Evolutionary conservation across 1,140 invertebrate species (phyloP), one percentile per base, ranked within the genome.

Genomic region (Drosophila kanapiae): DNA sequence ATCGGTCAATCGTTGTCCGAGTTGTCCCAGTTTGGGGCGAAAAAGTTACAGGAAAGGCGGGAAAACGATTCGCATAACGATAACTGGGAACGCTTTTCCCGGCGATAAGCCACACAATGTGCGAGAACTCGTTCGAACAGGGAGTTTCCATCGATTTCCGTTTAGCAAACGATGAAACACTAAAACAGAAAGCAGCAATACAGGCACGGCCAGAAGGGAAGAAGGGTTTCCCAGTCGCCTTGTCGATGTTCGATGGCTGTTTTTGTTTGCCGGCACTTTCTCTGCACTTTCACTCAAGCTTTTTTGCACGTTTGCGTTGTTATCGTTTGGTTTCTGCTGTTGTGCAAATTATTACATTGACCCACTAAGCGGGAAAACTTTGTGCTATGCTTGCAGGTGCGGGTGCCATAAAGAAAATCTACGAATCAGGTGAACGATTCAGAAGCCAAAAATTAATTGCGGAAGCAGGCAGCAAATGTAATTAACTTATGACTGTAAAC

Each of bases 331-430:
- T 75, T 71, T 65, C 48, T 70, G 80, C 63, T 87, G 67, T 64
- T 80, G 68, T 83, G 74, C 80, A 84, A 90, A 87, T 90, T 87
- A 87, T 87, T 87, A 84, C 80, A 87, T 75, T 87, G 84, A 87
- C 84, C 84, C 65, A 90, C 48, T 90, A 88, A 87, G 71, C 61
- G 38, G 33, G 60, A 70, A 75, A 61, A 71, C 76, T 75, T 63
- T 48, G 53, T 54, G 45, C 65, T 58, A 14, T 33, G 35, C 38
- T 47, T 67, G 48, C 54, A 42, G 38, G 56, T 45, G n/a, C 13
- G 31, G 38, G 35, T 27, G 35, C 14, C 37, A 56, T 48, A 78
- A 49, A 45, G 56, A 62, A 78, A 49, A 37, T 42, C 69, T 31
- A 48, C 16, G 38, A 70, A 78, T 49, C 49, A 54, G 69, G 38